Evolutionary conservation across 2,888 invertebrate species (phyloP).

Genomic region (Mechanitis mazaeus): DNA sequence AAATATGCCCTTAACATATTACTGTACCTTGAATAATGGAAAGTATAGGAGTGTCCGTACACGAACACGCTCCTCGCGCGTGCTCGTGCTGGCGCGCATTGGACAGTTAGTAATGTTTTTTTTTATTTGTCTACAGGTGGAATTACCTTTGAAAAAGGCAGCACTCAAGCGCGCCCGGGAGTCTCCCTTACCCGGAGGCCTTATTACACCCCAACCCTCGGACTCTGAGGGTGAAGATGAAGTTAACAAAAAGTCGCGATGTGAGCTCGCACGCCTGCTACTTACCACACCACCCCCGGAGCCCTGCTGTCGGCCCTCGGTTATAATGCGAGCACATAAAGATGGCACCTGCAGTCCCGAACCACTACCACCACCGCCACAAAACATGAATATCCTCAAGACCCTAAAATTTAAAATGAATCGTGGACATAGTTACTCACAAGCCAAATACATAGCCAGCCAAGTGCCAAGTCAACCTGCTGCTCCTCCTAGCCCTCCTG

Average conservation of each 20-base stretch:
- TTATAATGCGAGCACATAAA: slow-evolving; percentile 90
- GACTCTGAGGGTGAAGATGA: slow-evolving; percentile 87
- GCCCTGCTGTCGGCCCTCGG: slow-evolving; percentile 78
- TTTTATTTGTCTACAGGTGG: slow-evolving; percentile 68
- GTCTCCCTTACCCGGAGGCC: slow-evolving; percentile 53
- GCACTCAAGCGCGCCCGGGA: slow-evolving; percentile 57
- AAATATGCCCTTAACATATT: slow-evolving; percentile 26
- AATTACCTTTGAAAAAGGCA: slow-evolving; percentile 63
- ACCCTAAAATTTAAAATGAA: slow-evolving; percentile 85
- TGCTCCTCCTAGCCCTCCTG: slow-evolving; percentile 30
- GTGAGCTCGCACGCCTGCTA: slow-evolving; percentile 74
- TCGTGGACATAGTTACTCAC: slow-evolving; percentile 79
- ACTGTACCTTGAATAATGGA: slow-evolving; percentile 58
- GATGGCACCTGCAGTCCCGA: slow-evolving; percentile 83
- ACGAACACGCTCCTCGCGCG: slow-evolving; percentile 67
- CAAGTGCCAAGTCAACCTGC: slow-evolving; percentile 46
- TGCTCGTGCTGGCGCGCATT: slow-evolving; percentile 45
- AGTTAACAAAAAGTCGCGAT: slow-evolving; percentile 59
- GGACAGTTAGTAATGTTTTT: slow-evolving; percentile 64
- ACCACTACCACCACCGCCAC: slow-evolving; percentile 52
- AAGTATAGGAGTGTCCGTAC: slow-evolving; percentile 50
- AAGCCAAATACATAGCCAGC: slow-evolving; percentile 76
- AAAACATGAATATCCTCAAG: slow-evolving; percentile 79
- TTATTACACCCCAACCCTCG: slow-evolving; percentile 89
- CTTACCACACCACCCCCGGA: slow-evolving; percentile 77